phyloP scores from a whole-genome alignment of 2,797 vertebrate species.

The Orientallactaga sibirica region DNA sequence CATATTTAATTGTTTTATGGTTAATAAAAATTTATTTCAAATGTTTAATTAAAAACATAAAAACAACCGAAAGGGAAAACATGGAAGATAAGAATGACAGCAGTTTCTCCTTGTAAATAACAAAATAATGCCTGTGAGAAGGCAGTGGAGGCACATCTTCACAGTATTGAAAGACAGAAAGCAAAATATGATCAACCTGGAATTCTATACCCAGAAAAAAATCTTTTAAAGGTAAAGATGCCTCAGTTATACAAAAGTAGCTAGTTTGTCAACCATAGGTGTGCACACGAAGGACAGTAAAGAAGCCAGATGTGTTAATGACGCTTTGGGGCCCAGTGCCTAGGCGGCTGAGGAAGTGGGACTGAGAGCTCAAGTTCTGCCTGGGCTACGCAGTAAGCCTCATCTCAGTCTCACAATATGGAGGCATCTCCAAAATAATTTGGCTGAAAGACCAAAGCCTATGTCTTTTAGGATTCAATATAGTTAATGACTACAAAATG shows the following conservation, averaged over 20 bases:
- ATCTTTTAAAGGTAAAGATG: conserved; percentile 47
- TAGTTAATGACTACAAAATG: conserved; percentile 43
- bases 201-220: conserved; percentile 56
- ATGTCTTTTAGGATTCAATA: background rate
- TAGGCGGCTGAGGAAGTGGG: background rate
- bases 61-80: background rate
- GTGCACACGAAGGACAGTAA: background rate
- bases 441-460: background rate
- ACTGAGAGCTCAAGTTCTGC: background rate
- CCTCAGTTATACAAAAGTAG: background rate
- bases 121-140: conserved; percentile 11
- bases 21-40: too few species aligned
- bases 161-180: background rate
- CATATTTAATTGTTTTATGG: too few species aligned
- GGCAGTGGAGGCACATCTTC: background rate
- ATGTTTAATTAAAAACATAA: too few species aligned
- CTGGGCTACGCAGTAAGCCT: background rate
- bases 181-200: background rate
- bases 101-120: conserved; percentile 42
- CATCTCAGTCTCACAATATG: background rate
- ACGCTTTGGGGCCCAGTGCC: background rate
- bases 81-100: background rate
- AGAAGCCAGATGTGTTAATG: background rate
- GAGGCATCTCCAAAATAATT: conserved; percentile 11
- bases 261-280: background rate